These are phyloP conservation scores for Ochropleura plecta DNA, from an alignment of 2,888 invertebrate genomes.

Conservation along the genomic window DNA sequence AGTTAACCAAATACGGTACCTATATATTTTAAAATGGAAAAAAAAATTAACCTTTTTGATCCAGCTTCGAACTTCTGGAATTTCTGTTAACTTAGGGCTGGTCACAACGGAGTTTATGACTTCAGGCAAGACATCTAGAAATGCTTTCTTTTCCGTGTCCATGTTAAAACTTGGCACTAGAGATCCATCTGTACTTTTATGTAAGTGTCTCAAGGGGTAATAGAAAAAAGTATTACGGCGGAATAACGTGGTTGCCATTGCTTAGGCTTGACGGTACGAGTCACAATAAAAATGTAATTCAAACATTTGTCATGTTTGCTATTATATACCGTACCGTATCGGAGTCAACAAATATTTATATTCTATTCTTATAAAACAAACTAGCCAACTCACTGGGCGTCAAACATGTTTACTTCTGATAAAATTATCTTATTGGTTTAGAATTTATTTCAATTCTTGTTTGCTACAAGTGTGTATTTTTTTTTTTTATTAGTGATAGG, in stretches of 20 bases:
- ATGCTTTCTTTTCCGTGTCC: slow-evolving; percentile 31
- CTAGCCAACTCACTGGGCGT: too few relatives aligned
- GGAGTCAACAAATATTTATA: background rate
- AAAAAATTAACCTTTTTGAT: slow-evolving; percentile 35
- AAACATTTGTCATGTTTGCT: background rate
- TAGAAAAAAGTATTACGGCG: slow-evolving; percentile 4
- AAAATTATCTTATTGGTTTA: too few relatives aligned
- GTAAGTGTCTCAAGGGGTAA: slow-evolving; percentile 23
- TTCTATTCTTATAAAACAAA: background rate
- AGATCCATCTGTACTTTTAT: slow-evolving; percentile 1
- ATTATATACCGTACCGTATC: background rate
- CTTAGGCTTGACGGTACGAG: background rate
- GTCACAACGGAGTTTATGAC: slow-evolving; percentile 35
- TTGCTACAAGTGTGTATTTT: too few relatives aligned
- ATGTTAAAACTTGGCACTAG: slow-evolving; percentile 17
- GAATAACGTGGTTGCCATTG: slow-evolving; percentile 10
- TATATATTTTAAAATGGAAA: background rate
- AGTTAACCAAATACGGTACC: background rate
- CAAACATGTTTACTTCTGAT: too few relatives aligned
- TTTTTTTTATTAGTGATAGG: too few relatives aligned
- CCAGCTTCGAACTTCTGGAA: slow-evolving; percentile 51
- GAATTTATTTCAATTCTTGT: too few relatives aligned
- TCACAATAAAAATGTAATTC: background rate
- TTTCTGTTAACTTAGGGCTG: slow-evolving; percentile 17
- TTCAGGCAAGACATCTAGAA: slow-evolving; percentile 38